Percentiles rank a stretch among this genome's conserved stretches.
phyloP scores from a whole-genome alignment of 2,888 invertebrate species.

The Cremastinae sp. region DNA sequence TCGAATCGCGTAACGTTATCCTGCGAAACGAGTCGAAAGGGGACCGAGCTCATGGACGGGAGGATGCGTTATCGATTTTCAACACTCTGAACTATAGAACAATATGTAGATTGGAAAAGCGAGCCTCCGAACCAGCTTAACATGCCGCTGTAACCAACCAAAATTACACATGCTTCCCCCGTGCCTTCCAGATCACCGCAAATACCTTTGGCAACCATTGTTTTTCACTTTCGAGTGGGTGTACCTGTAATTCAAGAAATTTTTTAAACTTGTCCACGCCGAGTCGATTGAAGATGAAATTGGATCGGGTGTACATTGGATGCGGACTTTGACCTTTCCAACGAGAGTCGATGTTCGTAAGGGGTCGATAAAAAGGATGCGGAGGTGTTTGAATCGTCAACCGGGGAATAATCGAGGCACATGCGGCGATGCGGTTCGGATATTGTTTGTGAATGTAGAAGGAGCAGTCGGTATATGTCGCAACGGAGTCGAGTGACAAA shows the following conservation, averaged over 20 bases:
- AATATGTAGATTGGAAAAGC: not conserved
- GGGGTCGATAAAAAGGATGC: too few relatives aligned
- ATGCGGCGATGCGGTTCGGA: constrained; percentile 40
- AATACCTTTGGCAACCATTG: too few relatives aligned
- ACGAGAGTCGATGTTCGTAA: too few relatives aligned
- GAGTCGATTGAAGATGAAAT: too few relatives aligned
- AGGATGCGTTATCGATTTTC: constrained; percentile 46
- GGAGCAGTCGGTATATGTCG: constrained; percentile 17
- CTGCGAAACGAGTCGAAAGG: constrained; percentile 3
- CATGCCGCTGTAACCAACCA: constrained; percentile 39
- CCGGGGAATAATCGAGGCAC: constrained; percentile 51
- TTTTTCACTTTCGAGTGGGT: too few relatives aligned
- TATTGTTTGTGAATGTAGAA: constrained; percentile 38
- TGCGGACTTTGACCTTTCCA: too few relatives aligned
- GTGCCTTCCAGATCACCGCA: not conserved
- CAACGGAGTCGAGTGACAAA: constrained; percentile 22
- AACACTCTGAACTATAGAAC: constrained; percentile 5
- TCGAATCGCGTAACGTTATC: constrained; percentile 52
- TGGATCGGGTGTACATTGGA: too few relatives aligned
- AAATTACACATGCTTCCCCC: not conserved
- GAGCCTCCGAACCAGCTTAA: constrained; percentile 16
- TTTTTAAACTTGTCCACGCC: too few relatives aligned
- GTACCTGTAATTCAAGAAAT: too few relatives aligned
- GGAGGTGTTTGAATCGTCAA: constrained; percentile 35
- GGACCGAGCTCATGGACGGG: not conserved